Percentiles rank a stretch among this genome's conserved stretches.
Evolutionary conservation across 2,797 vertebrate species (phyloP).

Genomic region (Hybognathus amarus): DNA sequence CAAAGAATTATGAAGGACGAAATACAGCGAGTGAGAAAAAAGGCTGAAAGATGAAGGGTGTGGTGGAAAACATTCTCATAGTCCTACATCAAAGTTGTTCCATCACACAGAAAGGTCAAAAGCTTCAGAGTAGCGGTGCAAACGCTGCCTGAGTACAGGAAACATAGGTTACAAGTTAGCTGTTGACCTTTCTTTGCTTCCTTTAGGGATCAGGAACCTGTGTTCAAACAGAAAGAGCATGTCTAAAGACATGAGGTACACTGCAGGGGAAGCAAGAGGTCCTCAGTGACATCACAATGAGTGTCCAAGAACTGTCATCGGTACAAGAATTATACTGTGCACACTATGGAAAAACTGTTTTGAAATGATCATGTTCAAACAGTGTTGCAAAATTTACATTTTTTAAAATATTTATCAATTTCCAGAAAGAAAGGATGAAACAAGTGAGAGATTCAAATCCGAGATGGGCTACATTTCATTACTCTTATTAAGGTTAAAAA

Average conservation of each 20-base stretch:
- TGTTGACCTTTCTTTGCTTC: slow-evolving; percentile 33
- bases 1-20: background rate
- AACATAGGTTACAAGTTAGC: slow-evolving; percentile 36
- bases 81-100: slow-evolving; percentile 39
- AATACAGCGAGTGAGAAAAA: background rate
- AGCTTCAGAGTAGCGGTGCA: slow-evolving; percentile 9
- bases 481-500: no score
- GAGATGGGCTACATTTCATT: no score
- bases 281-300: slow-evolving; percentile 3
- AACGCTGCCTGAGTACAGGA: slow-evolving; percentile 2
- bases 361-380: background rate
- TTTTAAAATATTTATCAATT: background rate
- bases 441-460: no score
- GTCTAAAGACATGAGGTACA: slow-evolving; percentile 18
- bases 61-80: slow-evolving; percentile 7
- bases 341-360: background rate
- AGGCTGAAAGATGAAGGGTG: slow-evolving; percentile 3
- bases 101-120: slow-evolving; percentile 51
- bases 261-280: slow-evolving; percentile 12
- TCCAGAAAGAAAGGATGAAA: background rate
- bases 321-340: background rate
- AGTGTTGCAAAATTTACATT: background rate
- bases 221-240: slow-evolving; percentile 25
- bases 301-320: background rate
- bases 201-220: slow-evolving; percentile 31